Conservation (phyloP, 1,140 invertebrate genomes). For the Sipha flava region DNA sequence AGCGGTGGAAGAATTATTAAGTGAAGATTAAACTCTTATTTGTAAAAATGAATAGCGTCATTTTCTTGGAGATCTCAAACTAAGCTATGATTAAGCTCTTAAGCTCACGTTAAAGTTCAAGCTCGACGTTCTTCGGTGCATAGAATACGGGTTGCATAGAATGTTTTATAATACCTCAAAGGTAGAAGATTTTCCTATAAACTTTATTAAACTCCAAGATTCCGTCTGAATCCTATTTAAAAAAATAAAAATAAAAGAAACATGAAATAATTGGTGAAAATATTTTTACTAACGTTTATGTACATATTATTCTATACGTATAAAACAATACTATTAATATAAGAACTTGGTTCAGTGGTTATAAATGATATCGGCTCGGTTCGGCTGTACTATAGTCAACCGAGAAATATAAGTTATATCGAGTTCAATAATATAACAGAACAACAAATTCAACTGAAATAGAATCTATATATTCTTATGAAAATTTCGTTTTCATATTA, state of each 20-base stretch:
- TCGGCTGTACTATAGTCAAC: too few species aligned
- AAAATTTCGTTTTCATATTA: neutral
- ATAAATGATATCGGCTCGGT: too few species aligned
- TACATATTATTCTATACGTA: too few species aligned
- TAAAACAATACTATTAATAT: too few species aligned
- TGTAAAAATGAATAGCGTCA: constrained; percentile 5
- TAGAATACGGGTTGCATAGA: neutral
- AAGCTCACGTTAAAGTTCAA: constrained; percentile 8
- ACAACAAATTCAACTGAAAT: neutral
- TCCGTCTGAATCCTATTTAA: too few species aligned
- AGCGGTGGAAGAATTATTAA: neutral
- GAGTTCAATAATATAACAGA: neutral
- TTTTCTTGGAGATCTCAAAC: neutral
- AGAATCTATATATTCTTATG: neutral
- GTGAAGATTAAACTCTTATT: constrained; percentile 21
- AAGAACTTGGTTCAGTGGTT: too few species aligned
- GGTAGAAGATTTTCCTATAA: neutral
- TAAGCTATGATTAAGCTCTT: constrained; percentile 30
- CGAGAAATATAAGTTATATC: too few species aligned
- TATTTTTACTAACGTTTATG: too few species aligned
- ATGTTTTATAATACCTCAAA: neutral
- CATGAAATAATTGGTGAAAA: too few species aligned
- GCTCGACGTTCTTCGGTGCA: neutral
- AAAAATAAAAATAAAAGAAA: too few species aligned
- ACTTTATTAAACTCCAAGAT: neutral